Conservation (phyloP, 2,888 invertebrate species). For the Pemphredon lugubris region DNA sequence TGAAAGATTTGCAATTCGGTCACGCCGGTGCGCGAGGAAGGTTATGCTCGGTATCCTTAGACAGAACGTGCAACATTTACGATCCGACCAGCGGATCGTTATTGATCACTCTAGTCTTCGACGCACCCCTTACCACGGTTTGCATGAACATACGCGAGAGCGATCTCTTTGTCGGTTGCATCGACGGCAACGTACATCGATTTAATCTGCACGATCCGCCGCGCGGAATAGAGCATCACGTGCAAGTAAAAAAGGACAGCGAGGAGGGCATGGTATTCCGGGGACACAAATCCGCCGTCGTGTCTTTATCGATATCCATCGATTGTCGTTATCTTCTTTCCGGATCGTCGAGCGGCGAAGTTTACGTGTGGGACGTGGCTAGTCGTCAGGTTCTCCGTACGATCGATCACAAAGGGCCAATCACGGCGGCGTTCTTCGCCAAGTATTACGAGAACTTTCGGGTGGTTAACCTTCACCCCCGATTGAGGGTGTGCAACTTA, state of each 20-base stretch:
- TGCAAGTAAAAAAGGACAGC: constrained; percentile 67
- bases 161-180: constrained; percentile 88
- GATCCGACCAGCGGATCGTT: constrained; percentile 87
- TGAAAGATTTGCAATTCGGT: constrained; percentile 90
- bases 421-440: constrained; percentile 88
- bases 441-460: constrained; percentile 84
- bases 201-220: constrained; percentile 87
- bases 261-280: constrained; percentile 83
- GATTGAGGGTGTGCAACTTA: constrained; percentile 84
- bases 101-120: constrained; percentile 89
- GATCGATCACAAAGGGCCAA: constrained; percentile 87
- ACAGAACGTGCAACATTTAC: constrained; percentile 92
- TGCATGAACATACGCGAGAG: constrained; percentile 87
- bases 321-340: constrained; percentile 89
- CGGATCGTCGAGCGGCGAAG: constrained; percentile 88
- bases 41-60: constrained; percentile 89
- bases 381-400: constrained; percentile 89
- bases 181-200: constrained; percentile 87
- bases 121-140: constrained; percentile 86
- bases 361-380: constrained; percentile 91
- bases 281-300: constrained; percentile 87
- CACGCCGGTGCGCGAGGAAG: constrained; percentile 87
- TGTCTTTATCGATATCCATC: constrained; percentile 87
- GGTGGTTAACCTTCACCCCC: constrained; percentile 84
- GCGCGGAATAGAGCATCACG: constrained; percentile 85